A percentile compares a stretch with the other conserved stretches of the same genome.
phyloP scores from a whole-genome alignment of 2,797 vertebrate species.

The Remorina albescens region DNA sequence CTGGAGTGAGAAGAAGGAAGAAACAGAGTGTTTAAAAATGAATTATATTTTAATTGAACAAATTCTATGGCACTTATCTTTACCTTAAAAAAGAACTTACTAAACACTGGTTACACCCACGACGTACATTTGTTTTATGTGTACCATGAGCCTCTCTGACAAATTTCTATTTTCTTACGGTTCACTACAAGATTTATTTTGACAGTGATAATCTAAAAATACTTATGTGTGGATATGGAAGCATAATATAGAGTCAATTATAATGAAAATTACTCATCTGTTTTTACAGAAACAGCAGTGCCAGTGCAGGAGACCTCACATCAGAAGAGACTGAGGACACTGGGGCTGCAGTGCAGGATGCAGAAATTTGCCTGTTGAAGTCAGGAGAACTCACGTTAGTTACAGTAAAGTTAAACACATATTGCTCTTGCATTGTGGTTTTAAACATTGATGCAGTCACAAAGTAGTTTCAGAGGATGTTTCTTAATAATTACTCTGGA shows the following conservation, averaged over 20 bases:
- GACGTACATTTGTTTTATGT: background rate
- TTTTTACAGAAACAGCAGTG: slow-evolving; percentile 67
- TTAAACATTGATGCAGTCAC: background rate
- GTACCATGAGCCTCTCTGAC: background rate
- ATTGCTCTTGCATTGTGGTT: background rate
- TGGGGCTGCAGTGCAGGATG: slow-evolving; percentile 87
- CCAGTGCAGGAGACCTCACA: slow-evolving; percentile 81
- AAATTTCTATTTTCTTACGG: background rate
- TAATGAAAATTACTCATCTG: background rate
- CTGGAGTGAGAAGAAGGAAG: background rate
- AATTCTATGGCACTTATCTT: background rate
- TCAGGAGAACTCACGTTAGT: slow-evolving; percentile 95
- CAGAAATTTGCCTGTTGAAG: slow-evolving; percentile 94
- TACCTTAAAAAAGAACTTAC: background rate
- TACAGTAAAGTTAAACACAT: slow-evolving; percentile 3
- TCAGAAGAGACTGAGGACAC: slow-evolving; percentile 88
- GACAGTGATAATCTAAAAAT: background rate
- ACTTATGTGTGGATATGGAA: background rate
- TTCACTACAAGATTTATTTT: background rate
- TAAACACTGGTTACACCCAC: background rate
- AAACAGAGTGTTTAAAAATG: background rate
- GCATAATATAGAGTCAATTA: background rate
- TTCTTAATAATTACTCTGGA: background rate
- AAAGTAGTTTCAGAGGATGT: slow-evolving; percentile 12
- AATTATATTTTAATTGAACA: background rate